Evolutionary conservation across 53 echinoderm and acorn worm species (phyloP).

Genomic region (Antedon mediterranea): DNA sequence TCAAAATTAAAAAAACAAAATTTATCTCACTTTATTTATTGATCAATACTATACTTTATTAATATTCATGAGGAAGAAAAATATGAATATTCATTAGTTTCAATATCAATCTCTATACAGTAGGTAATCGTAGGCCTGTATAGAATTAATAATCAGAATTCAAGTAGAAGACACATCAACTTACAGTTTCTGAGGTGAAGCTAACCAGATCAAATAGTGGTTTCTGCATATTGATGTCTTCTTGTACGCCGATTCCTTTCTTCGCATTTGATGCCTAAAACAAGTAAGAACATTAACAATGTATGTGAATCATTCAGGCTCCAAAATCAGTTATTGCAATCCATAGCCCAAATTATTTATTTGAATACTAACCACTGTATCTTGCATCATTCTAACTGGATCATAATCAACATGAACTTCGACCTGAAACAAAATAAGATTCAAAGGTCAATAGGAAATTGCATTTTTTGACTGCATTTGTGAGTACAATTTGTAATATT

Average conservation of each 20-base stretch:
- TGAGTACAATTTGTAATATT: too few relatives aligned
- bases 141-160: too few relatives aligned
- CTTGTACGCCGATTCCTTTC: conserved; percentile 54
- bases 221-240: conserved; percentile 81
- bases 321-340: too few relatives aligned
- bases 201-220: conserved; percentile 74
- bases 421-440: conserved; percentile 32
- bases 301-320: too few relatives aligned
- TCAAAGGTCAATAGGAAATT: too few relatives aligned
- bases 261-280: conserved; percentile 74
- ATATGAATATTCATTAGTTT: too few relatives aligned
- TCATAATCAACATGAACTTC: conserved; percentile 76
- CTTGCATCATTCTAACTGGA: conserved; percentile 63
- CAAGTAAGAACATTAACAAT: background rate
- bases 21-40: background rate
- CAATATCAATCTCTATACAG: too few relatives aligned
- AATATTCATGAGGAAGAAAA: too few relatives aligned
- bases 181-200: conserved; percentile 54
- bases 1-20: background rate
- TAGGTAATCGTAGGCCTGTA: too few relatives aligned
- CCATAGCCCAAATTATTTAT: background rate
- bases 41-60: too few relatives aligned
- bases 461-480: too few relatives aligned
- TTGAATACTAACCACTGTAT: conserved; percentile 39
- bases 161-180: background rate